Conservation (phyloP, 2,888 invertebrate genomes). For the Trichacis sp. region DNA sequence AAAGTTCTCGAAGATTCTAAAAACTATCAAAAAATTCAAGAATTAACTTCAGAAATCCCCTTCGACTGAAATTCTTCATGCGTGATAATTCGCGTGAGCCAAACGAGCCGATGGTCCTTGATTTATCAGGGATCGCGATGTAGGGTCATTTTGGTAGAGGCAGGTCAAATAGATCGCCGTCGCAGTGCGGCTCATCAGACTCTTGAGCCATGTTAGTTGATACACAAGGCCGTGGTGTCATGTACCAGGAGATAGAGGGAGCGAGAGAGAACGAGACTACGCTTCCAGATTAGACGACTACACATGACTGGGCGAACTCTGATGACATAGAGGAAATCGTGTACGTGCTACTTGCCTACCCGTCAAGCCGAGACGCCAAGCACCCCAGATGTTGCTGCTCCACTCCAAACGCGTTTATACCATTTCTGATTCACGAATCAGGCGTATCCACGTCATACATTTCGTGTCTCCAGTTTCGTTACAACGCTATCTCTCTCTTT, state of each 20-base stretch:
- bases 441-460: slow-evolving; percentile 4
- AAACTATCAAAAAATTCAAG: not conserved
- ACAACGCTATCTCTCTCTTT: no score
- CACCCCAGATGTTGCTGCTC: slow-evolving; percentile 18
- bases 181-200: slow-evolving; percentile 28
- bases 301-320: slow-evolving; percentile 36
- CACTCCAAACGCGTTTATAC: slow-evolving; percentile 30
- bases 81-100: slow-evolving; percentile 1
- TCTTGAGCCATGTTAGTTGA: slow-evolving; percentile 32
- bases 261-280: not conserved
- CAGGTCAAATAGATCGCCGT: slow-evolving; percentile 1
- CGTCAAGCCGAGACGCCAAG: slow-evolving; percentile 37
- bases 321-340: slow-evolving; percentile 42
- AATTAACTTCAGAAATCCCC: no score
- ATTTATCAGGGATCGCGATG: slow-evolving; percentile 23
- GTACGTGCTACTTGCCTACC: slow-evolving; percentile 39
- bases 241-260: not conserved
- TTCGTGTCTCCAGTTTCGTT: slow-evolving; percentile 1
- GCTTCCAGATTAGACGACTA: slow-evolving; percentile 28
- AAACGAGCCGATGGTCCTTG: slow-evolving; percentile 23
- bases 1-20: no score
- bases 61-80: not conserved
- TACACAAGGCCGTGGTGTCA: slow-evolving; percentile 24
- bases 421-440: slow-evolving; percentile 29
- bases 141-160: not conserved